Conservation (phyloP, 2,888 invertebrate species). For the Drosophila infuscata region DNA sequence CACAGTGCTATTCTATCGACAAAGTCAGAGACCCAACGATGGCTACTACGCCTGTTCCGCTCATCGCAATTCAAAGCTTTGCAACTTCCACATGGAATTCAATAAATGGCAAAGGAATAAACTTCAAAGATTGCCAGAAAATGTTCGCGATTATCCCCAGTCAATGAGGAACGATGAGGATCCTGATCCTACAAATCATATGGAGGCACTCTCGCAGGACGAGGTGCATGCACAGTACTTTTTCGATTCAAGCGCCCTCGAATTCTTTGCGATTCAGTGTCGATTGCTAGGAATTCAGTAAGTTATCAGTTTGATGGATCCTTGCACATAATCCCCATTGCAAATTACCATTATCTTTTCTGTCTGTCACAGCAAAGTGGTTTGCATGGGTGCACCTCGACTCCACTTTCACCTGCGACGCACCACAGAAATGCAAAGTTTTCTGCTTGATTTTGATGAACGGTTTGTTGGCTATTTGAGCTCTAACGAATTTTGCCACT, state of each 20-base stretch:
- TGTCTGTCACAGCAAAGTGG: conserved; percentile 86
- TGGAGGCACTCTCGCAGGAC: conserved; percentile 90
- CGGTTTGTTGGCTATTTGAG: conserved; percentile 89
- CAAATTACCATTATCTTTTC: background rate
- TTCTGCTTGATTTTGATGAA: conserved; percentile 93
- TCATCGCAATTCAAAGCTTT: conserved; percentile 92
- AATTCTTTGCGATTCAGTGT: conserved; percentile 88
- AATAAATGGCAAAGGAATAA: conserved; percentile 43
- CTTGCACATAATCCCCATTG: background rate
- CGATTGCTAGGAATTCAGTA: conserved; percentile 87
- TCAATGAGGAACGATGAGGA: background rate
- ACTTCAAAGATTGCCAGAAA: background rate
- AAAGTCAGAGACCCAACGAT: conserved; percentile 54
- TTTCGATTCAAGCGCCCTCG: conserved; percentile 89
- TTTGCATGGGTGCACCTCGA: conserved; percentile 95
- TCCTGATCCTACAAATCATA: conserved; percentile 88
- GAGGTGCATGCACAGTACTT: conserved; percentile 95
- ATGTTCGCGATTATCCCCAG: conserved; percentile 40
- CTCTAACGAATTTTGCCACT: conserved; percentile 90
- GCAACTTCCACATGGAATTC: conserved; percentile 88
- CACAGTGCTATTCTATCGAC: conserved; percentile 89
- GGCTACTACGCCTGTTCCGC: conserved; percentile 93
- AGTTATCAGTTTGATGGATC: conserved; percentile 23
- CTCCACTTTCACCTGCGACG: conserved; percentile 88
- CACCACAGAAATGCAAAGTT: conserved; percentile 86